Conservation (phyloP, 2,888 invertebrate species). For the Spilarctia lutea region DNA sequence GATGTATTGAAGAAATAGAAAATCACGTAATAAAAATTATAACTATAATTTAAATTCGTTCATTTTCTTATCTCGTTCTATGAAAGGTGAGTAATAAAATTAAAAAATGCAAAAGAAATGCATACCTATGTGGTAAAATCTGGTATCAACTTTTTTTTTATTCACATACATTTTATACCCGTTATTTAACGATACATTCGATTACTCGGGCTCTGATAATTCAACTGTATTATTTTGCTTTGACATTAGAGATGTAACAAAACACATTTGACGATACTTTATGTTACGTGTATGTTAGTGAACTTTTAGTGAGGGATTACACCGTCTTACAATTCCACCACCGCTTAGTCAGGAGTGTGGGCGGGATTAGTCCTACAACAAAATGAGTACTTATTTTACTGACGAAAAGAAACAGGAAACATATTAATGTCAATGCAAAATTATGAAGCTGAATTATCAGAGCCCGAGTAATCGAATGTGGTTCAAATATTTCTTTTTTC, state of each 20-base stretch:
- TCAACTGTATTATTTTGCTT: not conserved
- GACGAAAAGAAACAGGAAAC: not conserved
- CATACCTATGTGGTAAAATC: not conserved
- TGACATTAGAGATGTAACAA: not conserved
- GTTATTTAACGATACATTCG: not conserved
- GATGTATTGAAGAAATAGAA: not conserved
- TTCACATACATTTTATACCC: not conserved
- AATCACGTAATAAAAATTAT: not conserved
- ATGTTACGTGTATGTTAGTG: not conserved
- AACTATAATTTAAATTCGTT: not conserved
- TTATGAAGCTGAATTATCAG: not conserved
- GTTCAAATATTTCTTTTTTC: not conserved
- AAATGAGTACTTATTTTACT: not conserved
- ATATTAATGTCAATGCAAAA: not conserved
- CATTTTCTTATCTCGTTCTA: no score
- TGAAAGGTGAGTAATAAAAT: not conserved
- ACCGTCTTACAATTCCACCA: not conserved
- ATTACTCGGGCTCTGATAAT: not conserved
- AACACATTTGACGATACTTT: no score
- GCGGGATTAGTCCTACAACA: conserved; percentile 1
- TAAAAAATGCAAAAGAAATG: not conserved
- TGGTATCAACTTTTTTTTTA: not conserved
- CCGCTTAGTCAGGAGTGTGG: not conserved
- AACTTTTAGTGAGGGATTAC: not conserved
- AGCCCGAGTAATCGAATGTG: not conserved